Evolutionary conservation across 2,113 vertebrate species (phyloP).

Genomic region (Antidorcas marsupialis): DNA sequence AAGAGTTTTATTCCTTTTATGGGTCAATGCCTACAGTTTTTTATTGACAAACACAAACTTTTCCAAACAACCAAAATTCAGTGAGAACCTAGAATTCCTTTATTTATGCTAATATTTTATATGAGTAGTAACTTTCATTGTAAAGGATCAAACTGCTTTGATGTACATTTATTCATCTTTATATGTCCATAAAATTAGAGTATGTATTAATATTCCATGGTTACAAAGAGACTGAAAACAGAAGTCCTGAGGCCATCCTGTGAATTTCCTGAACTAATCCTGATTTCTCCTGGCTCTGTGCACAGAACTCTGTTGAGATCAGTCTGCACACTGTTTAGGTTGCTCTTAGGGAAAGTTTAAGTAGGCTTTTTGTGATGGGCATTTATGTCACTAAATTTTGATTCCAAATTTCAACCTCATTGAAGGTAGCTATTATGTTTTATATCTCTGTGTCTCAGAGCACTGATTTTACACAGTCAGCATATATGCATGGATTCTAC

Average conservation of each 20-base stretch:
- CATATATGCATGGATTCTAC: not conserved
- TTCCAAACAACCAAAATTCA: not conserved
- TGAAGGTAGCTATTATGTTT: not conserved
- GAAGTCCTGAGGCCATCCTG: not conserved
- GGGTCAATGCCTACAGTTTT: not conserved
- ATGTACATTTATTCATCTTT: conserved; percentile 26
- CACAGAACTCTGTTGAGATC: not conserved
- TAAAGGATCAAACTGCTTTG: not conserved
- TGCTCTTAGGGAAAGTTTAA: not conserved
- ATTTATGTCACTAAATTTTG: not conserved
- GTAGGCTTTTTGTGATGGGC: not conserved
- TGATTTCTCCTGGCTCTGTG: not conserved
- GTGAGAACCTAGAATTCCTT: not conserved
- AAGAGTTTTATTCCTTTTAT: conserved; percentile 4
- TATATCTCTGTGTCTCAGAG: not conserved
- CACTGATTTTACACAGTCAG: not conserved
- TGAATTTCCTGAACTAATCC: not conserved
- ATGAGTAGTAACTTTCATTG: not conserved
- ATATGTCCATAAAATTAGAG: conserved; percentile 3
- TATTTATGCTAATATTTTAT: conserved; percentile 21
- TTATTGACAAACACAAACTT: conserved; percentile 33
- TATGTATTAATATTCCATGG: not conserved
- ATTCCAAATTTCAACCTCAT: conserved; percentile 2
- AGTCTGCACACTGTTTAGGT: not conserved
- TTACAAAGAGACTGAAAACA: not conserved